phyloP scores from a whole-genome alignment of 2,113 vertebrate species.

The Elephantulus edwardii region DNA sequence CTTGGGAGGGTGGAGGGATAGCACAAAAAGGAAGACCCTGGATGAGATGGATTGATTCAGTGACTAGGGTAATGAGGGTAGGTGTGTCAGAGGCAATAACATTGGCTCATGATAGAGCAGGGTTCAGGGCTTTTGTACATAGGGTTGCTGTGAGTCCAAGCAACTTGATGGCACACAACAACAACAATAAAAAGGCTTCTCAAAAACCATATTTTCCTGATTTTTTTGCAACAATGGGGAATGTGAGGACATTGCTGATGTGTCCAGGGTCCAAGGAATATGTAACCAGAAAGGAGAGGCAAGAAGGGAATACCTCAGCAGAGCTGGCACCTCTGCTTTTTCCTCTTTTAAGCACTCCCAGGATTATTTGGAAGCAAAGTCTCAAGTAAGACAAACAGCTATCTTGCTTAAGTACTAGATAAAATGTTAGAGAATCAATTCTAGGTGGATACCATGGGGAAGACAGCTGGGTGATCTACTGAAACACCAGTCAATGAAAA shows the following conservation, averaged over 20 bases:
- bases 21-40: too few species aligned
- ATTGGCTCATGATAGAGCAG: too few species aligned
- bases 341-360: background rate
- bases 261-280: background rate
- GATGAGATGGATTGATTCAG: too few species aligned
- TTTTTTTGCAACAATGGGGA: background rate
- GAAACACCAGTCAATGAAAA: background rate
- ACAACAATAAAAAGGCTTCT: too few species aligned
- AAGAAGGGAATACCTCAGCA: background rate
- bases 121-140: too few species aligned
- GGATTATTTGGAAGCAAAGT: background rate
- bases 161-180: too few species aligned
- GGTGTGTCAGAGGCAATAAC: too few species aligned
- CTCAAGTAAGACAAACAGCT: background rate
- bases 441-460: background rate
- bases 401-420: background rate
- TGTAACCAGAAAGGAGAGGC: background rate
- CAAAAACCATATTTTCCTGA: constrained; percentile 13
- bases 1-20: too few species aligned
- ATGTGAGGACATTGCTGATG: background rate
- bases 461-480: background rate
- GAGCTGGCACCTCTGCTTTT: background rate
- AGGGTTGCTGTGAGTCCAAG: too few species aligned
- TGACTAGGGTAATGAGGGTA: too few species aligned
- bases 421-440: background rate